Conservation (phyloP, 1,140 invertebrate species). For the Callitettix versicolor region DNA sequence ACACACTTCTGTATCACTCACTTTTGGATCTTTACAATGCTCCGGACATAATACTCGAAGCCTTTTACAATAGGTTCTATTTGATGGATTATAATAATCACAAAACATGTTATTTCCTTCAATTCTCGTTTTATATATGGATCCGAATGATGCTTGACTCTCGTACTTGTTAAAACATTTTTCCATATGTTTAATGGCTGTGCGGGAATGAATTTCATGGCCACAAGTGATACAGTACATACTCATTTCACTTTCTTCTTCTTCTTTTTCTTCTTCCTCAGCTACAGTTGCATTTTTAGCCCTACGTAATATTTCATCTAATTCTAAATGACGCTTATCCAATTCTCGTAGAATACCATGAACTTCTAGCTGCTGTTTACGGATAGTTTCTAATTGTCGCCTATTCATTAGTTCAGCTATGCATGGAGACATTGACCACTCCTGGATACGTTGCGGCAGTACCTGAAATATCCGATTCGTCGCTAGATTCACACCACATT, state of each 20-base stretch:
- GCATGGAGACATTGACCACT: slow-evolving; percentile 85
- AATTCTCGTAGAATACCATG: slow-evolving; percentile 62
- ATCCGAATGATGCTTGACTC: slow-evolving; percentile 92
- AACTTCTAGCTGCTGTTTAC: slow-evolving; percentile 65
- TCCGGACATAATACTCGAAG: slow-evolving; percentile 93
- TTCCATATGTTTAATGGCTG: slow-evolving; percentile 88
- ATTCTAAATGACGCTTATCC: slow-evolving; percentile 64
- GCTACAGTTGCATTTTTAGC: slow-evolving; percentile 59
- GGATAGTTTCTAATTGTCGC: slow-evolving; percentile 68
- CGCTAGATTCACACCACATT: slow-evolving; percentile 86
- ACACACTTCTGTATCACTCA: slow-evolving; percentile 73
- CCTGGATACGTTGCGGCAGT: slow-evolving; percentile 83
- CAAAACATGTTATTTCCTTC: slow-evolving; percentile 96
- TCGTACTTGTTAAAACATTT: slow-evolving; percentile 96
- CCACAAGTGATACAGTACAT: slow-evolving; percentile 96
- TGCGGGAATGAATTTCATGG: slow-evolving; percentile 78
- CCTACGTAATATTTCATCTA: slow-evolving; percentile 72
- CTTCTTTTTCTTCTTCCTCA: slow-evolving; percentile 47
- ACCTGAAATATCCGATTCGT: slow-evolving; percentile 76
- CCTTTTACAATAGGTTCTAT: slow-evolving; percentile 91
- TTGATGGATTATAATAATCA: slow-evolving; percentile 85
- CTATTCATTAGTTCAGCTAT: slow-evolving; percentile 79
- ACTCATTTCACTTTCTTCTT: slow-evolving; percentile 69
- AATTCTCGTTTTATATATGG: slow-evolving; percentile 85
- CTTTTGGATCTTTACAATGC: slow-evolving; percentile 92